A percentile compares a stretch with the other conserved stretches of the same genome.
These are phyloP conservation scores for Conus canariensis DNA, from an alignment of 2,888 invertebrate species.

Conservation along the genomic window DNA sequence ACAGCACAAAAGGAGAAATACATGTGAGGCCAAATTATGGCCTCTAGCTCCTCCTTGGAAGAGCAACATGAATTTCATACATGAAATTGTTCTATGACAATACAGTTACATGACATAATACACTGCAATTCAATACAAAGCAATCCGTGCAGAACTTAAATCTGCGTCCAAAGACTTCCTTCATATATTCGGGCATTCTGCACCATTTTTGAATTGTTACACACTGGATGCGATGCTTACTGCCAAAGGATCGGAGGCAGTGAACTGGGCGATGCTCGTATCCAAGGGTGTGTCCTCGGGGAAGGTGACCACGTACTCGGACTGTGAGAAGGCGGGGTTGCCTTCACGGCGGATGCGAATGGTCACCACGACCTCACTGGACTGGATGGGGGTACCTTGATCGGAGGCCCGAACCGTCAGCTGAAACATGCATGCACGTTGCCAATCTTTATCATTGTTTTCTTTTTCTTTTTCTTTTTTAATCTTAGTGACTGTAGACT, in stretches of 20 bases:
- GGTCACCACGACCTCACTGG: constrained; percentile 55
- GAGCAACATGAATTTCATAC: too few species aligned
- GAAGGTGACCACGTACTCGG: constrained; percentile 60
- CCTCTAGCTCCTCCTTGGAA: too few species aligned
- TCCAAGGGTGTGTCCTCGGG: constrained; percentile 59
- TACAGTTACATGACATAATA: too few species aligned
- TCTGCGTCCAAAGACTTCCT: too few species aligned
- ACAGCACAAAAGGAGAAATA: too few species aligned
- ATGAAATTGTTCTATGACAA: too few species aligned
- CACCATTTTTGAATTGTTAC: too few species aligned
- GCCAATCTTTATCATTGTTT: background rate
- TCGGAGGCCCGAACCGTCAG: constrained; percentile 60
- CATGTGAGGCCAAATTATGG: too few species aligned
- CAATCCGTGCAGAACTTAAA: too few species aligned
- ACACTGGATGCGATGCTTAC: constrained; percentile 39
- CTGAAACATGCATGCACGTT: constrained; percentile 48
- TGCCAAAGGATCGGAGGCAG: constrained; percentile 63
- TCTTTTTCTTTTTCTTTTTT: background rate
- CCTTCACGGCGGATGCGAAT: constrained; percentile 69
- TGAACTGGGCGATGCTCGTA: constrained; percentile 58
- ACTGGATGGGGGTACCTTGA: constrained; percentile 54
- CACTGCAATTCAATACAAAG: too few species aligned
- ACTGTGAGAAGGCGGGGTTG: constrained; percentile 64
- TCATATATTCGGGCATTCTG: too few species aligned
- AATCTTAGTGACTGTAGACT: background rate